These are phyloP conservation scores for Nudaria mundana DNA, from an alignment of 2,888 invertebrate species.

Conservation along the genomic window DNA sequence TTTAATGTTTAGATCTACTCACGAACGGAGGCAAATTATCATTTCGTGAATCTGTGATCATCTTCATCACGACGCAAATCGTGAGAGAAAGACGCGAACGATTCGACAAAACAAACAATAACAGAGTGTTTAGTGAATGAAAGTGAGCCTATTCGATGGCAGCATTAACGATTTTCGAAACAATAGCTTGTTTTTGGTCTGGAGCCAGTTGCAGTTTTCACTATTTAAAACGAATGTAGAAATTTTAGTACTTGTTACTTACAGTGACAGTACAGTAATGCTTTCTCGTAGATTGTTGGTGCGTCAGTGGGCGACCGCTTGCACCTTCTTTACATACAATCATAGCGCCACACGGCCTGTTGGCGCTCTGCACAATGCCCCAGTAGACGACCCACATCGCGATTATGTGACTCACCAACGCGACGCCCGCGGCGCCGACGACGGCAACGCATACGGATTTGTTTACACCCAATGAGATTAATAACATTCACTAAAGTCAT, in stretches of 20 bases:
- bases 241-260: constrained; percentile 19
- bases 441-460: constrained; percentile 58
- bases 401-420: constrained; percentile 67
- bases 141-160: constrained; percentile 22
- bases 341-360: constrained; percentile 46
- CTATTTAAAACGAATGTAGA: constrained; percentile 25
- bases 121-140: constrained; percentile 20
- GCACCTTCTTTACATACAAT: constrained; percentile 78
- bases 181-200: constrained; percentile 19
- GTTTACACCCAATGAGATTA: constrained; percentile 72
- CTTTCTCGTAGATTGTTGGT: constrained; percentile 55
- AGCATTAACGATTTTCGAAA: constrained; percentile 18
- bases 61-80: constrained; percentile 60
- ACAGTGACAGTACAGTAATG: constrained; percentile 29
- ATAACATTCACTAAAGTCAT: constrained; percentile 54
- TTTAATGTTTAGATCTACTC: constrained; percentile 41
- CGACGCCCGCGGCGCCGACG: constrained; percentile 53
- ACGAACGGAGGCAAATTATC: constrained; percentile 56
- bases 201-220: constrained; percentile 15
- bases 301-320: constrained; percentile 65
- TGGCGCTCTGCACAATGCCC: constrained; percentile 47
- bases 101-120: constrained; percentile 41
- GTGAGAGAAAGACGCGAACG: constrained; percentile 45
- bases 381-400: constrained; percentile 71
- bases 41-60: constrained; percentile 65